These are phyloP conservation scores for Bombus turneri DNA, from an alignment of 1,140 invertebrate species.

Conservation along the genomic window DNA sequence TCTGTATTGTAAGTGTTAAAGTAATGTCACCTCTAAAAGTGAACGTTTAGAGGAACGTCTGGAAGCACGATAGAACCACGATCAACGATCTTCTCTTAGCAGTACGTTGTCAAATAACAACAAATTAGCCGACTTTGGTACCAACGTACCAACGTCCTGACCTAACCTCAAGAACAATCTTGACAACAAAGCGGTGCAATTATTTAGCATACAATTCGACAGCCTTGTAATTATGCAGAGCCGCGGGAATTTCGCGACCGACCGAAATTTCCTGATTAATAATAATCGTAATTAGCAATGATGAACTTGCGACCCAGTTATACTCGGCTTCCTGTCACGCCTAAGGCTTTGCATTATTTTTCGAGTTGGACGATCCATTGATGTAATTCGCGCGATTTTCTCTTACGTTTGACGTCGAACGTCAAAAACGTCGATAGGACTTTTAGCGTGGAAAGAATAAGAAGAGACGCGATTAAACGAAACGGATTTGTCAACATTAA, in stretches of 20 bases:
- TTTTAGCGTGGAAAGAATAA: background rate
- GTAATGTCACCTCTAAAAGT: too few species aligned
- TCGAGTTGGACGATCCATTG: constrained; percentile 23
- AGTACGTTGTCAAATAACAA: background rate
- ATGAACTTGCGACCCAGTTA: constrained; percentile 79
- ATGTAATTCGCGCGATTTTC: constrained; percentile 10
- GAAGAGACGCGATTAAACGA: background rate
- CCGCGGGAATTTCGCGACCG: constrained; percentile 10
- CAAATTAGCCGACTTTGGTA: too few species aligned
- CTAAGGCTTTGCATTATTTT: constrained; percentile 56
- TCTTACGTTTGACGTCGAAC: background rate
- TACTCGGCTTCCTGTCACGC: constrained; percentile 45
- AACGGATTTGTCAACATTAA: constrained; percentile 7
- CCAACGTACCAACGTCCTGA: too few species aligned
- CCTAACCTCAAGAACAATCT: too few species aligned
- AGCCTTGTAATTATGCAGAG: constrained; percentile 28
- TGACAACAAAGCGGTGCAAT: background rate
- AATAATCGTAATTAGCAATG: constrained; percentile 74
- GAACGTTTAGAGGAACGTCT: too few species aligned
- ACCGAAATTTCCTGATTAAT: constrained; percentile 56
- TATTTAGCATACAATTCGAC: constrained; percentile 4
- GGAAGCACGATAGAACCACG: too few species aligned
- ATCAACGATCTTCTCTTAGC: background rate
- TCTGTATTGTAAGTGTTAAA: too few species aligned
- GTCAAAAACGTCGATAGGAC: too few species aligned